Base-by-base conservation (phyloP, 2,797 vertebrate genomes). In the Cyclopterus lumpus region DNA sequence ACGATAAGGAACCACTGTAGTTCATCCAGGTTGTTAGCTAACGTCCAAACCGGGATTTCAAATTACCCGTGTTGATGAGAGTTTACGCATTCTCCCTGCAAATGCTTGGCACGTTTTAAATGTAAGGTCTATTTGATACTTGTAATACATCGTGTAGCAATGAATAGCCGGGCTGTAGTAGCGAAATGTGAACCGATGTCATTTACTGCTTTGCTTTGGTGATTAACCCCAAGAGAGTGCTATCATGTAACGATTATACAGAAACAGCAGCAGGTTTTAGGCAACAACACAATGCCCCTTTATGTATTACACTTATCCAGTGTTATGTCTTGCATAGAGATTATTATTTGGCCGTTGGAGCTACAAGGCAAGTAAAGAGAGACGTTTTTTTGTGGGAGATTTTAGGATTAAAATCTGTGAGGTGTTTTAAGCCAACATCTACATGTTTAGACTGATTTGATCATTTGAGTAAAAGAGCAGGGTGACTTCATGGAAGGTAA, bases 171-270 rank as follows among this genome's bases (percentile, higher is more conserved):
- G 30, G 53, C 75, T 63, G 69, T 85, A 34, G 60, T 49, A 20
- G 55, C 3, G 46, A 80, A 82, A 79, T 66, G 42, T 75, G 58
- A 84, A 81, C 70, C 20, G 0, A 77, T 77, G 71, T 66, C 51
- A 80, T 83, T 86, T 67, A 59, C 61, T 34, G 60, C 53, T 10
- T 2, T 32, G 42, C 75, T 84, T 60, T 28, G 62, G 71, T 77
- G 79, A 86, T 83, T 63, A 82, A 76, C 65, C 69, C 55, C 36
- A 42, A 80, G 66, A 68, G 76, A 83, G 68, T 57, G 53, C 69
- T 81, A 82, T 80, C 73, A 57, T 73, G 65, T 77, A 75, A 64
- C 28, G 32, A 71, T 82, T 80, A 67, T 42, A 69, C 67, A 49
- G 24, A 64, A 80, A 70, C 30, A 24, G 32, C 58, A 59, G 58